Conservation (phyloP, 2,113 vertebrate genomes). For the Hypocryptadius cinnamomeus region DNA sequence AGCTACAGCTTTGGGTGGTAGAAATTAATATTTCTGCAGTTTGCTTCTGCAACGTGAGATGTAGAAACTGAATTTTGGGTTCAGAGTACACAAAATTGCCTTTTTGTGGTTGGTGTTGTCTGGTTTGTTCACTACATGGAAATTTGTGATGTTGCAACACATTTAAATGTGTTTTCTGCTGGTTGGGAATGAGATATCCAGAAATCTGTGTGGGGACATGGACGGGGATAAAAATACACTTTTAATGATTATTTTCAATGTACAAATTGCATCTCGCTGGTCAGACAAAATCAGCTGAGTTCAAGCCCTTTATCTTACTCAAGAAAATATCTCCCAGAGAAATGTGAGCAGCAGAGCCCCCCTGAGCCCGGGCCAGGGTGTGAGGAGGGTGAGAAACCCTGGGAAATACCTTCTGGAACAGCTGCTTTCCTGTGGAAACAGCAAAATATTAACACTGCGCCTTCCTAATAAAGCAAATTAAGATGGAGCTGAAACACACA, state of each 20-base stretch:
- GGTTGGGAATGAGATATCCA: neutral
- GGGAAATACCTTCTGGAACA: neutral
- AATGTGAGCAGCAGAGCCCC: neutral
- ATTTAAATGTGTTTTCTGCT: neutral
- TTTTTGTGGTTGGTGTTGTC: neutral
- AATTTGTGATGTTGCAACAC: neutral
- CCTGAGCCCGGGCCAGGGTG: neutral
- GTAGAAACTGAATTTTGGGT: neutral
- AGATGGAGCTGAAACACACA: neutral
- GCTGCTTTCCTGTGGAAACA: neutral
- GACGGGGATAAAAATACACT: neutral
- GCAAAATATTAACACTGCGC: neutral
- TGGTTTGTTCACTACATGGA: neutral
- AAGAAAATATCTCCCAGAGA: neutral
- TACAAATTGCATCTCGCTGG: neutral
- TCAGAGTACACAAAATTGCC: neutral
- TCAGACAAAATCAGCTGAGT: neutral
- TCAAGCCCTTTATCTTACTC: neutral
- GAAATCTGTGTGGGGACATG: neutral
- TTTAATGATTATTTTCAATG: neutral
- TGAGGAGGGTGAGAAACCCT: neutral
- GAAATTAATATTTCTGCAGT: neutral
- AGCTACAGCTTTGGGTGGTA: accelerated
- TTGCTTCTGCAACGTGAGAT: neutral
- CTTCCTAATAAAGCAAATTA: neutral